Conservation (phyloP, 2,797 vertebrate genomes). For the Myotis daubentonii region DNA sequence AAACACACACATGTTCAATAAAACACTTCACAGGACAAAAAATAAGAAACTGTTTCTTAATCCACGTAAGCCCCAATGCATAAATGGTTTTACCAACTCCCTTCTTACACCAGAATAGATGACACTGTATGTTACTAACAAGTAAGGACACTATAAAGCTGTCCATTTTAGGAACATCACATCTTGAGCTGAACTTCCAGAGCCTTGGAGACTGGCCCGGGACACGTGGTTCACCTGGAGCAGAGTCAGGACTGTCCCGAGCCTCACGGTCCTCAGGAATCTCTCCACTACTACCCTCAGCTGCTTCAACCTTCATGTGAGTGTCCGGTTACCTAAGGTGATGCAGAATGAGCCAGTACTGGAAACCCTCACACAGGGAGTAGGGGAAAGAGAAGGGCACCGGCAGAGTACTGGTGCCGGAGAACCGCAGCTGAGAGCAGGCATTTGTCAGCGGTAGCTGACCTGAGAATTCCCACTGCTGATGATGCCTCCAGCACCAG, state of each 20-base stretch:
- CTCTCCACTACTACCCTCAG: not conserved
- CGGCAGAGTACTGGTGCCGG: not conserved
- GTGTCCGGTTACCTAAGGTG: not conserved
- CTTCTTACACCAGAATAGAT: not conserved
- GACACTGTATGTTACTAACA: not conserved
- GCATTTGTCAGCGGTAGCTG: not conserved
- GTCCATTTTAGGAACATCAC: conserved; percentile 11
- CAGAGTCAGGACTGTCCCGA: not conserved
- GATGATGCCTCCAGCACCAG: not conserved
- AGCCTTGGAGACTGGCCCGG: not conserved
- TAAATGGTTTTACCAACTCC: conserved; percentile 42
- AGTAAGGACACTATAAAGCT: not conserved
- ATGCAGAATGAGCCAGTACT: not conserved
- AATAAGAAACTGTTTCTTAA: conserved; percentile 32
- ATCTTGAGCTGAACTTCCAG: not conserved
- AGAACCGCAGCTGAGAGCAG: not conserved
- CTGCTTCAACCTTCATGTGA: not conserved
- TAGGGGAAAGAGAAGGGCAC: not conserved
- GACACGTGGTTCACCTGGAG: not conserved
- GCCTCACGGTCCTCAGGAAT: not conserved
- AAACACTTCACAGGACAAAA: conserved; percentile 52
- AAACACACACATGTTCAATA: conserved; percentile 48
- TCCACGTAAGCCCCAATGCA: not conserved
- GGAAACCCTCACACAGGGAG: not conserved
- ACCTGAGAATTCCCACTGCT: not conserved